Conservation (phyloP, 2,113 vertebrate genomes). For the Copsychus sechellarum region DNA sequence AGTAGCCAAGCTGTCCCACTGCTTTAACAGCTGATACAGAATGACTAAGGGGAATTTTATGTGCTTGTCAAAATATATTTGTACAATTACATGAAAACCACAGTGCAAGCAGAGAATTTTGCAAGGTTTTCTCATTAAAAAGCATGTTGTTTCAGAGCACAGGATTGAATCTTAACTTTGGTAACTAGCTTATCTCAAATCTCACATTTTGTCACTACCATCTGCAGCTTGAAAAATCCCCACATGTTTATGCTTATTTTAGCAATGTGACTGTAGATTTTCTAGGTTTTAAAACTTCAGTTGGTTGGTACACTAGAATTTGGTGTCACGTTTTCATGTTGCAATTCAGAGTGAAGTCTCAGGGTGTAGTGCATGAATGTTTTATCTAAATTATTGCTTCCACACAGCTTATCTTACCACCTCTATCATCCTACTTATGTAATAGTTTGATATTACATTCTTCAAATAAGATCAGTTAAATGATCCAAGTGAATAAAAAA, state of each 20-base stretch:
- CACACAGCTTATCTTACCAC: neutral
- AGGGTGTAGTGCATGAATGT: neutral
- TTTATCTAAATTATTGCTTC: neutral
- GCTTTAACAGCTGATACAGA: neutral
- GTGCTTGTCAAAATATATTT: neutral
- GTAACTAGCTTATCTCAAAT: neutral
- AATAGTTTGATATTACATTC: neutral
- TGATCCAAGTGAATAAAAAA: neutral
- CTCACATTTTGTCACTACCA: constrained; percentile 1
- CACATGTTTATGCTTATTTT: constrained; percentile 3
- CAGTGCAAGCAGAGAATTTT: neutral
- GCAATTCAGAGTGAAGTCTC: neutral
- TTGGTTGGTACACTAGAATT: neutral
- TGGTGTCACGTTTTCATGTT: neutral
- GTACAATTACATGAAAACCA: neutral
- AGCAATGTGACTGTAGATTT: neutral
- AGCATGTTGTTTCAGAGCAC: neutral
- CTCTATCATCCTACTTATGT: neutral
- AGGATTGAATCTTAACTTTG: neutral
- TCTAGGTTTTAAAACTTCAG: neutral
- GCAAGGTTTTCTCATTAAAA: neutral
- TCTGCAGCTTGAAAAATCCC: neutral
- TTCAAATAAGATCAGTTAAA: neutral
- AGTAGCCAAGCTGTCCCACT: neutral
- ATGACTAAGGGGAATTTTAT: neutral